Percentiles rank a stretch among this genome's conserved stretches.
phyloP scores from a whole-genome alignment of 2,797 vertebrate genomes.

The Phrynocephalus guinanensis region DNA sequence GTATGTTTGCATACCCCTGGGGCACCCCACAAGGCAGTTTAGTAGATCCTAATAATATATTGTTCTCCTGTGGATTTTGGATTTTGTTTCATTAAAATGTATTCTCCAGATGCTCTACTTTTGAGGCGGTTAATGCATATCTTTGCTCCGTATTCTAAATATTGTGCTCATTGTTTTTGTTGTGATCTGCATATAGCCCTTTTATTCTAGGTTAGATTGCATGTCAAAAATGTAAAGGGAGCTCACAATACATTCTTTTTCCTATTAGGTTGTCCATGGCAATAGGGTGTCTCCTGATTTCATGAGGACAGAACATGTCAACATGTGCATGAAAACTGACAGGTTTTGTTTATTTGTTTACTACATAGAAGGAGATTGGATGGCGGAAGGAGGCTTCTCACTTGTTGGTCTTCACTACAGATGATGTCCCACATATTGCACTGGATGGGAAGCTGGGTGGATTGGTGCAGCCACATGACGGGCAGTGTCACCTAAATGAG shows the following conservation, averaged over 20 bases:
- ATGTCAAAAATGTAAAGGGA: background rate
- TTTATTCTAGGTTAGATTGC: background rate
- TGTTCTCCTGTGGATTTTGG: background rate
- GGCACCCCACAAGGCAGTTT: too few relatives aligned
- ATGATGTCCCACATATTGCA: conserved; percentile 94
- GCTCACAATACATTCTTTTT: background rate
- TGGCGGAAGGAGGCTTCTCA: conserved; percentile 97
- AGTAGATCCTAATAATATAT: too few relatives aligned
- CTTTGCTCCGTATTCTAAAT: background rate
- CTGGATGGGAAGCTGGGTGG: conserved; percentile 94
- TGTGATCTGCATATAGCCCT: background rate
- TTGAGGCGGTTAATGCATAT: background rate
- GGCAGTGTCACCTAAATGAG: conserved; percentile 90
- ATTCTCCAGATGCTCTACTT: background rate
- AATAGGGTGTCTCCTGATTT: background rate
- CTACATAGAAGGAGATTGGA: conserved; percentile 88
- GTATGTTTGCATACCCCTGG: too few relatives aligned
- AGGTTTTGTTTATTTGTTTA: conserved; percentile 46
- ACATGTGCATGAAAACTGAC: background rate
- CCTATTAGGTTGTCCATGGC: background rate
- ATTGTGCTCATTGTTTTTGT: background rate
- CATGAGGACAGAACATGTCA: background rate
- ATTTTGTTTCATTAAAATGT: background rate
- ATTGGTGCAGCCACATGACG: conserved; percentile 93
- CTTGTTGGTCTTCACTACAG: conserved; percentile 93